These are phyloP conservation scores for Brachionus rotundiformis DNA, from an alignment of 1,140 invertebrate species.

Conservation along the genomic window DNA sequence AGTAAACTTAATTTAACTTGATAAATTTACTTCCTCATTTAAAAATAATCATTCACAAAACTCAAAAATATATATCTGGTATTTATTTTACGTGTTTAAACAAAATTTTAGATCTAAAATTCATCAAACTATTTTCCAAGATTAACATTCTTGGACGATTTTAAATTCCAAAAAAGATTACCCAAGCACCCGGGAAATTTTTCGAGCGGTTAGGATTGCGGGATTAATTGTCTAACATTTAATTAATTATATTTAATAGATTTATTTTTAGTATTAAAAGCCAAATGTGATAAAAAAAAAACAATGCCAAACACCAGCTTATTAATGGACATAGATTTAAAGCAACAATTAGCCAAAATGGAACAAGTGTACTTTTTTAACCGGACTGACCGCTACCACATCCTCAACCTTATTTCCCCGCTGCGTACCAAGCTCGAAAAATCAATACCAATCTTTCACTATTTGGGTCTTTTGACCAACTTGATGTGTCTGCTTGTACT, in stretches of 20 bases:
- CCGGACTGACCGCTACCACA: neutral
- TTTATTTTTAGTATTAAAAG: neutral
- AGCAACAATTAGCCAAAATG: neutral
- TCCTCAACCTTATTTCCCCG: neutral
- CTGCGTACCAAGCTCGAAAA: neutral
- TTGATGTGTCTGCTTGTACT: neutral
- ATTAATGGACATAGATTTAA: neutral
- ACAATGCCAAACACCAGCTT: neutral
- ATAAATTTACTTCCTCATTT: too few species aligned
- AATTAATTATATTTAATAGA: neutral
- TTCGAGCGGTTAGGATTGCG: too few species aligned
- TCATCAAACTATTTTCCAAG: too few species aligned
- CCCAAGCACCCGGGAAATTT: too few species aligned
- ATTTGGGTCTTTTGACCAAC: slow-evolving; percentile 11
- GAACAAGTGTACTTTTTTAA: slow-evolving; percentile 4
- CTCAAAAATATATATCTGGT: too few species aligned
- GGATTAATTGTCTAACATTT: too few species aligned
- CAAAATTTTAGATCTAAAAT: too few species aligned
- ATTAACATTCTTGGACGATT: too few species aligned
- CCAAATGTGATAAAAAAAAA: neutral
- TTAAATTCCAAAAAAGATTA: too few species aligned
- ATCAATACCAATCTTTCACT: slow-evolving; percentile 13
- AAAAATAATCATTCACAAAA: too few species aligned
- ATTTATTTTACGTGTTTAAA: too few species aligned
- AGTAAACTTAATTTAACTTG: too few species aligned